Percentiles rank a stretch among this genome's conserved stretches.
These are phyloP conservation scores for Ambastaia sidthimunki DNA, from an alignment of 2,797 vertebrate species.

Conservation along the genomic window DNA sequence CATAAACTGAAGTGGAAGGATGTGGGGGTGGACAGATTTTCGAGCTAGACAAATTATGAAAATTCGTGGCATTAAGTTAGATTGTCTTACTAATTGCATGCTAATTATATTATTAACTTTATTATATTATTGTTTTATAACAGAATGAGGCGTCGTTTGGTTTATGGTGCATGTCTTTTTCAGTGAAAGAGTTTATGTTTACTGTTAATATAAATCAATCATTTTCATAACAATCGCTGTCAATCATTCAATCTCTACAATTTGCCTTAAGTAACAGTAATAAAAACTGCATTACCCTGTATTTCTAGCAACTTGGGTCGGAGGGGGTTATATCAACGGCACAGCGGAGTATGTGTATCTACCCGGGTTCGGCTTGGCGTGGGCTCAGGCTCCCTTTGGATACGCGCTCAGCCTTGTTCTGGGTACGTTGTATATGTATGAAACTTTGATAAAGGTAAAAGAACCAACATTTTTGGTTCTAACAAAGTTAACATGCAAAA, in stretches of 20 bases:
- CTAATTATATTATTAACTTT: not conserved
- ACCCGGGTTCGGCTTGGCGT: constrained; percentile 89
- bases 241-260: not conserved
- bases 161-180: not conserved
- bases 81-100: not conserved
- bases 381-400: constrained; percentile 97
- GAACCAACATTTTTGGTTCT: not conserved
- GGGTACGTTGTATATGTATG: constrained; percentile 78
- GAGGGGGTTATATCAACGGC: constrained; percentile 97
- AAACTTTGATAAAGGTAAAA: not conserved
- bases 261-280: not conserved
- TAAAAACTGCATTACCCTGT: not conserved
- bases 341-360: constrained; percentile 96
- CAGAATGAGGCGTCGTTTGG: not conserved
- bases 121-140: not conserved
- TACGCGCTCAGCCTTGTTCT: constrained; percentile 93
- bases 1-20: not conserved
- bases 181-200: not conserved
- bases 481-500: not conserved
- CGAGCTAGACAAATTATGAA: not conserved
- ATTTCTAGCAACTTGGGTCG: constrained; percentile 94
- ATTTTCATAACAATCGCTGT: not conserved
- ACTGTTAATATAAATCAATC: not conserved
- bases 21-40: not conserved
- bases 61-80: not conserved